phyloP scores from a whole-genome alignment of 2,113 vertebrate species.

The Pomatorhinus ruficollis region DNA sequence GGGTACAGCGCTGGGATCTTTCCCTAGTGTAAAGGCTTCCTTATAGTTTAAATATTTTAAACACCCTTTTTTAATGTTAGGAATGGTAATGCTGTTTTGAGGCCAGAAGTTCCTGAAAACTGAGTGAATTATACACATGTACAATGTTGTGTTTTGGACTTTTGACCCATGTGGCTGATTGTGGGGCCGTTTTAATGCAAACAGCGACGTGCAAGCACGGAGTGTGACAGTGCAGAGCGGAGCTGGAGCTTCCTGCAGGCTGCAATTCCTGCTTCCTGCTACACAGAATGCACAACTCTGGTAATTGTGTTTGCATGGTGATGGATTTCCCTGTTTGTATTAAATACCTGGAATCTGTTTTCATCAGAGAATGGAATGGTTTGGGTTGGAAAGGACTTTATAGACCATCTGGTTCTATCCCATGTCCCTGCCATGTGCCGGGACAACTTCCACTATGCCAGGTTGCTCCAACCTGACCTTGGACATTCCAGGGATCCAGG shows the following conservation, averaged over 20 bases:
- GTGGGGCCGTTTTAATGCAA: not conserved
- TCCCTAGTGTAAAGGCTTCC: not conserved
- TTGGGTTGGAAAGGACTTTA: not conserved
- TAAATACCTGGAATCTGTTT: not conserved
- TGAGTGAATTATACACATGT: rapidly evolving
- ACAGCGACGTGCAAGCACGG: rapidly evolving
- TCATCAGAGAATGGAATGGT: not conserved
- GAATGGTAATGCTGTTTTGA: not conserved
- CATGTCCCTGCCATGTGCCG: not conserved
- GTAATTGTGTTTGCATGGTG: rapidly evolving
- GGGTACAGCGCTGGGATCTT: too few relatives aligned
- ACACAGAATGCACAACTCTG: rapidly evolving
- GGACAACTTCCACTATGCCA: rapidly evolving
- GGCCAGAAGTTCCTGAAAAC: not conserved
- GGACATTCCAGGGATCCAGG: not conserved
- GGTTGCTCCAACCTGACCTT: not conserved
- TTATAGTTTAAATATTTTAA: not conserved
- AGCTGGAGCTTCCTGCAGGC: not conserved
- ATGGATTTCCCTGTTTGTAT: rapidly evolving
- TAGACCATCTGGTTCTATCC: not conserved
- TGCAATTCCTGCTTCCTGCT: not conserved
- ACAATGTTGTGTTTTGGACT: not conserved
- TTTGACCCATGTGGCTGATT: not conserved
- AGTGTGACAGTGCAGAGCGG: not conserved
- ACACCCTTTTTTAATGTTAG: not conserved